Conservation (phyloP, 1,140 invertebrate species). For the Dreissena rostriformis region DNA sequence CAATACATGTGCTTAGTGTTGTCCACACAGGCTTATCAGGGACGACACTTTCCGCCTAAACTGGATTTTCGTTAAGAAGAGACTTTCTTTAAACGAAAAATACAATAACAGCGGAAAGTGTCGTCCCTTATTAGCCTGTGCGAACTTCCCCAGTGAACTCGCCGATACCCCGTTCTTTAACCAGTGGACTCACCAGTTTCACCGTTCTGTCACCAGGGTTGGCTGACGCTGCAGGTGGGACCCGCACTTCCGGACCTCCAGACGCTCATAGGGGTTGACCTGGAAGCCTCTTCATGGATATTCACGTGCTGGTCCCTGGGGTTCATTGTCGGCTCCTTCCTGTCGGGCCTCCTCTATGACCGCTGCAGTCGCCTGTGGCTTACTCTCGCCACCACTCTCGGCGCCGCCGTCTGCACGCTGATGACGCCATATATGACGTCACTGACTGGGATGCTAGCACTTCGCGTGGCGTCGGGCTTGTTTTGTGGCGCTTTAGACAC, state of each 20-base stretch:
- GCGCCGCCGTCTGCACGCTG: constrained; percentile 17
- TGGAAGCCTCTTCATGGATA: constrained; percentile 19
- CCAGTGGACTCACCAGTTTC: no score
- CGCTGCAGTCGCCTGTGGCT: constrained; percentile 21
- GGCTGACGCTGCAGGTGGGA: constrained; percentile 17
- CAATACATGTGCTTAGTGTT: no score
- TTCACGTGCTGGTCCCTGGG: constrained; percentile 12
- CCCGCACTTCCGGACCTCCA: constrained; percentile 30
- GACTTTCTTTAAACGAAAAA: no score
- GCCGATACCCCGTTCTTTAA: no score
- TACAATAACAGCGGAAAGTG: no score
- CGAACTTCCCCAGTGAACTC: no score
- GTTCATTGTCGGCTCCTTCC: constrained; percentile 14
- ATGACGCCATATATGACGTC: constrained; percentile 17
- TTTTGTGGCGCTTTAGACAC: constrained; percentile 44
- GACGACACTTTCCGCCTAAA: no score
- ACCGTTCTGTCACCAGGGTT: constrained; percentile 12
- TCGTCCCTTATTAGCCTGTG: no score
- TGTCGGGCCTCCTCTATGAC: constrained; percentile 46
- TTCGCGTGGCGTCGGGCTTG: constrained; percentile 28
- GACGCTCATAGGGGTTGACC: neutral
- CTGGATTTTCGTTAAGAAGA: no score
- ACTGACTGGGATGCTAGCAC: constrained; percentile 15
- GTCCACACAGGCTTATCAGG: no score
- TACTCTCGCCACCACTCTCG: constrained; percentile 13